phyloP scores from a whole-genome alignment of 2,113 vertebrate species.

The Nipponia nippon region DNA sequence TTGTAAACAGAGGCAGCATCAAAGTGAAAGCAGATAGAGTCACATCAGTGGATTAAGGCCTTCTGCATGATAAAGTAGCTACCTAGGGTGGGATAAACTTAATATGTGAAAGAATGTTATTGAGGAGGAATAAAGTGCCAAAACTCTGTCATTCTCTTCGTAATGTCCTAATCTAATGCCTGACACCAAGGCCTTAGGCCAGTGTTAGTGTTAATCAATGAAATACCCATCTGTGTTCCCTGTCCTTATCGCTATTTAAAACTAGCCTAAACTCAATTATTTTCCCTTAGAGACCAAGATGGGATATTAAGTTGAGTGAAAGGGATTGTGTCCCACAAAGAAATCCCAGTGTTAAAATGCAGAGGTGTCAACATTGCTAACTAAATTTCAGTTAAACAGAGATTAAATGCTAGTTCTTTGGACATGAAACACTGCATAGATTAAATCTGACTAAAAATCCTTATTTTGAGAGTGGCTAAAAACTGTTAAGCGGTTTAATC shows the following conservation, averaged over 20 bases:
- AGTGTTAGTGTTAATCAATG: conserved; percentile 96
- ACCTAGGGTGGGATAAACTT: conserved; percentile 99
- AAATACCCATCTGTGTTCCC: conserved; percentile 97
- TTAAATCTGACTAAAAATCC: conserved; percentile 81
- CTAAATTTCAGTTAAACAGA: conserved; percentile 96
- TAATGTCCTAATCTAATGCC: conserved; percentile 99
- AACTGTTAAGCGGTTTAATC: conserved; percentile 84
- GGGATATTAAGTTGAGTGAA: conserved; percentile 97
- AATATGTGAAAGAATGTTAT: conserved; percentile 99
- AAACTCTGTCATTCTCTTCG: conserved; percentile 98
- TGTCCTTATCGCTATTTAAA: conserved; percentile 98
- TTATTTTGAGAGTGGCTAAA: conserved; percentile 83
- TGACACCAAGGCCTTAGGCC: conserved; percentile 94
- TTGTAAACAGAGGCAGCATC: conserved; percentile 91
- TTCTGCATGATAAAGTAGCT: conserved; percentile 99
- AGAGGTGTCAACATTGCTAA: conserved; percentile 88
- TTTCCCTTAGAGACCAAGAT: conserved; percentile 97
- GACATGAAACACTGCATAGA: conserved; percentile 82
- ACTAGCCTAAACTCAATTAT: conserved; percentile 99
- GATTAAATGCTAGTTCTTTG: conserved; percentile 87
- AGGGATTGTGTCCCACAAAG: conserved; percentile 86
- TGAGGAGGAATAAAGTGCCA: conserved; percentile 99
- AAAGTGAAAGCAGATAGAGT: conserved; percentile 95
- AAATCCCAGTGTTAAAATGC: conserved; percentile 88
- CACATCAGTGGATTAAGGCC: conserved; percentile 99